Percentiles rank a stretch among this genome's conserved stretches.
phyloP scores from a whole-genome alignment of 1,140 invertebrate genomes.

The Grapholita molesta region DNA sequence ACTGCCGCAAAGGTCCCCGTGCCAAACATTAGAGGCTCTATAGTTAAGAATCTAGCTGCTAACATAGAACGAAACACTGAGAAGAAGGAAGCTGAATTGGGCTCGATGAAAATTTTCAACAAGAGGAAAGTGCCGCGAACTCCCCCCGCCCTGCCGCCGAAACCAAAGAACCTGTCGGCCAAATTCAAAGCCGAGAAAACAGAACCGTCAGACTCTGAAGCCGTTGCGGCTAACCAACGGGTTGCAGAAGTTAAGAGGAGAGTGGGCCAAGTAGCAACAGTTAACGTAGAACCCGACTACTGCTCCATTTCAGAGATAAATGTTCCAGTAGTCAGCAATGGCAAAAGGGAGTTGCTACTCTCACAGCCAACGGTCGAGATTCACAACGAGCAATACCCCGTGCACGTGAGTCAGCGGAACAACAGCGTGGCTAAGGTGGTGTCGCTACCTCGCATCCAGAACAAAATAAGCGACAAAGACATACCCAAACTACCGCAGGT shows the following conservation, averaged over 20 bases:
- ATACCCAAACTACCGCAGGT: slow-evolving; percentile 81
- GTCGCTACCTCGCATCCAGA: slow-evolving; percentile 68
- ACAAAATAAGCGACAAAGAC: slow-evolving; percentile 77
- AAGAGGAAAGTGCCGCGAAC: slow-evolving; percentile 80
- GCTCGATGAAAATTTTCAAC: slow-evolving; percentile 71
- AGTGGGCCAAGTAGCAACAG: slow-evolving; percentile 70
- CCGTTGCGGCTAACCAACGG: slow-evolving; percentile 82
- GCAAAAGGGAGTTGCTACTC: slow-evolving; percentile 73
- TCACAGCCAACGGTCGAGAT: slow-evolving; percentile 76
- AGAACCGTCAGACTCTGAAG: slow-evolving; percentile 79
- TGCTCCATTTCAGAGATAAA: slow-evolving; percentile 83
- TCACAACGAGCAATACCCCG: slow-evolving; percentile 71
- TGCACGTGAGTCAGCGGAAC: slow-evolving; percentile 58
- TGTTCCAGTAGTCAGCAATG: slow-evolving; percentile 79
- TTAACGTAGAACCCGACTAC: slow-evolving; percentile 80
- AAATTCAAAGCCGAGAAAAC: slow-evolving; percentile 79
- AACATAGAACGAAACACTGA: slow-evolving; percentile 79
- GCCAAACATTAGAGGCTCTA: slow-evolving; percentile 68
- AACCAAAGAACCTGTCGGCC: slow-evolving; percentile 82
- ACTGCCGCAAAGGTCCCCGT: slow-evolving; percentile 43
- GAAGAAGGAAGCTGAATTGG: slow-evolving; percentile 53
- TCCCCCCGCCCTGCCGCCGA: slow-evolving; percentile 84
- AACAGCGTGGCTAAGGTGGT: slow-evolving; percentile 71
- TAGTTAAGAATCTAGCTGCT: slow-evolving; percentile 79
- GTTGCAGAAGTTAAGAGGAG: slow-evolving; percentile 79